Base-by-base conservation (phyloP, 2,888 invertebrate genomes). In the Saturnia japonica region DNA sequence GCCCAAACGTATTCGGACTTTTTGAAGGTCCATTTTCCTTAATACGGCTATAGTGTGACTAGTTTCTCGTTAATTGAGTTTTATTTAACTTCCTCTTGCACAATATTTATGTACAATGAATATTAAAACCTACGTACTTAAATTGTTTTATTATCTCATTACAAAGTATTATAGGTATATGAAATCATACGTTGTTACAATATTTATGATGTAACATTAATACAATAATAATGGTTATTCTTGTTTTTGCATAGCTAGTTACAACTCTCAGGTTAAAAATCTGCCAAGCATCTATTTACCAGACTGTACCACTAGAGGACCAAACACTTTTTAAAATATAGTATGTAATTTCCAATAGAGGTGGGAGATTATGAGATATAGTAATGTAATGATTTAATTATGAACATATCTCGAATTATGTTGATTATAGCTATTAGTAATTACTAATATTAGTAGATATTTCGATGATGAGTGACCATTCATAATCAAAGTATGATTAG, bases 21-120 rank as follows among this genome's bases (percentile, higher is more conserved):
- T 25, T 22, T 70, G 77, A 80, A 79, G 81, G 83, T 71, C 74
- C 67, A 69, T 72, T 72, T 71, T 68, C 76, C 68, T 74, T 74
- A 70, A 25, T 67, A 68, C 70, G 62, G 28, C 54, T 67, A 34
- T 51, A 67, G 57, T 69, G 68, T 68, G 72, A 68, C 64, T 25
- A 68, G 60, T 51, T 72, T 67, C 67, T 69, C 42, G 69, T 69
- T 57, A 71, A 70, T 70, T 68, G 64, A 64, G n/a, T 67, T 25
- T 16, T 45, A n/a, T 45, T 67, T 62, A 42, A 60, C 70, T 73
- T 72, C 74, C 73, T 71, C 68, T 73, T 71, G 57, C 67, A 62
- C 62, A 47, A 42, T 70, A 70, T 22, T 12, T 45, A 19, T 68
- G 14, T 47, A 69, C 60, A 47, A 54, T 34, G 57, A 60, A 60